Evolutionary conservation across 2,888 invertebrate species (phyloP).

Genomic region (Drosophila subsilvestris): DNA sequence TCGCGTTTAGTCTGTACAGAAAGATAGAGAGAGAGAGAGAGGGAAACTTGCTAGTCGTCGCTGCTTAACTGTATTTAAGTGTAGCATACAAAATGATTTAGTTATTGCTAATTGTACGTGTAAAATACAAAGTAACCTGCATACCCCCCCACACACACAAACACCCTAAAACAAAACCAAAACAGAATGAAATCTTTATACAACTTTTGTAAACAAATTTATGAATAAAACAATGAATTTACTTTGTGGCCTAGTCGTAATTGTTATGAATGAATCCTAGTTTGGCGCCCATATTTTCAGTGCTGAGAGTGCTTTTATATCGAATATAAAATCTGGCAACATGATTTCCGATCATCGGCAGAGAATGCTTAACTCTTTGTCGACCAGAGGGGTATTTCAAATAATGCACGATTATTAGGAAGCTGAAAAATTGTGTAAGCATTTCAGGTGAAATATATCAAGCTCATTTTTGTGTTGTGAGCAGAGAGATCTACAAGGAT

Average conservation of each 20-base stretch:
- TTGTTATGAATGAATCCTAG: neutral
- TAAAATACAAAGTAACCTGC: constrained; percentile 40
- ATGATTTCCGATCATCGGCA: too few species aligned
- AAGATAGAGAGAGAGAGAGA: constrained; percentile 11
- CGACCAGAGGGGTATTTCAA: too few species aligned
- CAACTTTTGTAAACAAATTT: constrained; percentile 65
- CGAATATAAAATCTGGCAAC: too few species aligned
- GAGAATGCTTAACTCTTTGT: too few species aligned
- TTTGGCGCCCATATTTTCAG: neutral
- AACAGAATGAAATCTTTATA: constrained; percentile 56
- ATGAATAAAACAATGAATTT: constrained; percentile 61
- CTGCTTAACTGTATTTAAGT: constrained; percentile 68
- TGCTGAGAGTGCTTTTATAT: too few species aligned
- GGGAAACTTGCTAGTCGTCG: constrained; percentile 69
- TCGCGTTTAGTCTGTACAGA: constrained; percentile 50
- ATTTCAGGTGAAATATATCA: too few species aligned
- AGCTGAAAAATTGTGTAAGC: too few species aligned
- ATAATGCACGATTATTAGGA: too few species aligned
- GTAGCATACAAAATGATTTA: constrained; percentile 51
- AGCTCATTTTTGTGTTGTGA: too few species aligned
- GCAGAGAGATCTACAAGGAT: too few species aligned
- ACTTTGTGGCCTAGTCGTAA: constrained; percentile 35
- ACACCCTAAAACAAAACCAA: constrained; percentile 20
- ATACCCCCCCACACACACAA: constrained; percentile 18
- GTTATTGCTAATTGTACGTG: constrained; percentile 58